These are phyloP conservation scores for Oxystoma pomonae DNA, from an alignment of 2,888 invertebrate species.

Conservation along the genomic window DNA sequence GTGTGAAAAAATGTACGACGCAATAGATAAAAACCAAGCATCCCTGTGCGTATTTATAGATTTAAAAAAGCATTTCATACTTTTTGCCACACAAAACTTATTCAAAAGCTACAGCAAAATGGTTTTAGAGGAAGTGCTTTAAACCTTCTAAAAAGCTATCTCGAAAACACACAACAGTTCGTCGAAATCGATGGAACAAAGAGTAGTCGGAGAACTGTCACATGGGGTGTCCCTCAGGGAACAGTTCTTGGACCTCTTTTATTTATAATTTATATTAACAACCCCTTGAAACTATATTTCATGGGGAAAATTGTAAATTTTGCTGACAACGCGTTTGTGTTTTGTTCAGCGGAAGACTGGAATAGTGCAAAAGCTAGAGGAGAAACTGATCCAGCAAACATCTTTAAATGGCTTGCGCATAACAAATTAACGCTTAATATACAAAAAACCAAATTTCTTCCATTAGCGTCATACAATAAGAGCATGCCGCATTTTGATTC, in stretches of 20 bases:
- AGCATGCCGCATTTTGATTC: not conserved
- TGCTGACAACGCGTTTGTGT: not conserved
- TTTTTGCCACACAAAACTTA: not conserved
- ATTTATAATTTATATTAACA: not conserved
- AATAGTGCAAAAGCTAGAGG: not conserved
- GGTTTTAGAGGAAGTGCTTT: not conserved
- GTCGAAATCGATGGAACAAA: not conserved
- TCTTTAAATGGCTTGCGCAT: not conserved
- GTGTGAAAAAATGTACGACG: not conserved
- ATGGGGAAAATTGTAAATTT: not conserved
- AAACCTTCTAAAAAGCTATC: not conserved
- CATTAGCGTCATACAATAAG: not conserved
- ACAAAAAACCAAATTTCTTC: not conserved
- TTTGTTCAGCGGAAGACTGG: not conserved
- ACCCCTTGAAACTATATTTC: not conserved
- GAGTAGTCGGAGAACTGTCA: not conserved
- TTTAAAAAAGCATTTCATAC: not conserved
- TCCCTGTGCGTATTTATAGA: not conserved
- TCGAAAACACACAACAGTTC: not conserved
- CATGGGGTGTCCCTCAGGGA: not conserved
- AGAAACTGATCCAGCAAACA: not conserved
- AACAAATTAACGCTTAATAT: not conserved
- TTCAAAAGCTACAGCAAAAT: not conserved
- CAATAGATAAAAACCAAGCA: not conserved
- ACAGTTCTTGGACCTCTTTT: not conserved